Percentiles rank a stretch among this genome's conserved stretches.
Conservation (phyloP, 2,113 vertebrate species). For the Apteryx owenii region DNA sequence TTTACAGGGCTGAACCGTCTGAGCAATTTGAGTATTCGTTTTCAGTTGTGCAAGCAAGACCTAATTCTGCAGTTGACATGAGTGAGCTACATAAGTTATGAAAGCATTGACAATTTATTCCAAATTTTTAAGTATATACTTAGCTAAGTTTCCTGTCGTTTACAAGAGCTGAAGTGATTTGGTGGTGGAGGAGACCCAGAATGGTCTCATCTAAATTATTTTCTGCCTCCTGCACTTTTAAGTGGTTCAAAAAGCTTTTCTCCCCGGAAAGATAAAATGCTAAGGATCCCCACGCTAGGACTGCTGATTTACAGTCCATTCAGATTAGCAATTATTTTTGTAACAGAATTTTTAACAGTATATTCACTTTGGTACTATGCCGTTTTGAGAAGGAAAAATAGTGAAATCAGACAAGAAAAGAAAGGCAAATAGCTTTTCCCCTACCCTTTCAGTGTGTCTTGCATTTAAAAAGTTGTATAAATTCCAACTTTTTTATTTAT, state of each 20-base stretch:
- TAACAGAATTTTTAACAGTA: not conserved
- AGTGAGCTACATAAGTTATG: not conserved
- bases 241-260: not conserved
- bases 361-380: fast-evolving
- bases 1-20: not conserved
- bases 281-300: not conserved
- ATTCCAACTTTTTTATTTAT: constrained; percentile 11
- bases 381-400: not conserved
- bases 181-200: not conserved
- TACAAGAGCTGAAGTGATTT: not conserved
- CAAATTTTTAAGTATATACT: not conserved
- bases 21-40: not conserved
- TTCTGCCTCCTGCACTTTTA: not conserved
- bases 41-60: not conserved
- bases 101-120: not conserved
- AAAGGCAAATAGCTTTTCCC: not conserved
- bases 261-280: not conserved
- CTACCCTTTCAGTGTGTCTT: not conserved
- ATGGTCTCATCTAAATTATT: not conserved
- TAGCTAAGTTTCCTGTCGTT: not conserved
- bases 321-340: not conserved
- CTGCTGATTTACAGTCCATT: not conserved
- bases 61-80: not conserved
- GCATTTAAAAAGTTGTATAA: not conserved
- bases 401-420: not conserved